These are phyloP conservation scores for Aethina tumida DNA, from an alignment of 1,140 invertebrate genomes.

Conservation along the genomic window DNA sequence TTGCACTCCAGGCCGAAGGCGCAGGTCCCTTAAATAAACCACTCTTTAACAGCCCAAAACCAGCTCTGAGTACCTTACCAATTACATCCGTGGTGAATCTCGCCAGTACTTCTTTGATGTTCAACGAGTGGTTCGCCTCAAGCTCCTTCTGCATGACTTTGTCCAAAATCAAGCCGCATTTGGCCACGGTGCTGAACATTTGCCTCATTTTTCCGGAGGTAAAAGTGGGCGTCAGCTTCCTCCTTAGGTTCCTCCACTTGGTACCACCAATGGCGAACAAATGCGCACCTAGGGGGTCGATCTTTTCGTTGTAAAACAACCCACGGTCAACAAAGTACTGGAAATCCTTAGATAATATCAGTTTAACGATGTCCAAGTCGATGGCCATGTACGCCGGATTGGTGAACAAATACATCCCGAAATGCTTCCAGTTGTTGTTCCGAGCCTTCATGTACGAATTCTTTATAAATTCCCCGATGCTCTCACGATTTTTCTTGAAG, in stretches of 20 bases:
- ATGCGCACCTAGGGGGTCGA: constrained; percentile 38
- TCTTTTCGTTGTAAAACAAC: constrained; percentile 32
- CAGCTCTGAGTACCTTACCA: neutral
- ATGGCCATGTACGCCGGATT: no score
- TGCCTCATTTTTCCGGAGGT: constrained; percentile 38
- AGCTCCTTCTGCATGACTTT: neutral
- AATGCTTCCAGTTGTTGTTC: no score
- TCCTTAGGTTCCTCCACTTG: constrained; percentile 39
- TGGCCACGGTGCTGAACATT: constrained; percentile 27
- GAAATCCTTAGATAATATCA: no score
- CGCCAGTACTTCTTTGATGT: constrained; percentile 6
- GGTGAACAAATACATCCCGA: no score
- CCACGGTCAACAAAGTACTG: constrained; percentile 38
- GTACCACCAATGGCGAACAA: constrained; percentile 37
- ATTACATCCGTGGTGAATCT: neutral
- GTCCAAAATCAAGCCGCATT: constrained; percentile 5
- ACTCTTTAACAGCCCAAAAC: constrained; percentile 26
- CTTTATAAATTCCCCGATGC: no score
- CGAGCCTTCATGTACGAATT: no score
- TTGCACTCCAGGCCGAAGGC: constrained; percentile 51
- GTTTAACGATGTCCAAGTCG: no score
- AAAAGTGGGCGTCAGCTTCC: constrained; percentile 38
- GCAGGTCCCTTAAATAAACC: constrained; percentile 50
- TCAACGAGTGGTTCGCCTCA: constrained; percentile 15
- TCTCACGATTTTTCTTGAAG: no score